A percentile compares a stretch with the other conserved stretches of the same genome.
These are phyloP conservation scores for Jordanella pulchra DNA, from an alignment of 2,797 vertebrate genomes.

Conservation along the genomic window DNA sequence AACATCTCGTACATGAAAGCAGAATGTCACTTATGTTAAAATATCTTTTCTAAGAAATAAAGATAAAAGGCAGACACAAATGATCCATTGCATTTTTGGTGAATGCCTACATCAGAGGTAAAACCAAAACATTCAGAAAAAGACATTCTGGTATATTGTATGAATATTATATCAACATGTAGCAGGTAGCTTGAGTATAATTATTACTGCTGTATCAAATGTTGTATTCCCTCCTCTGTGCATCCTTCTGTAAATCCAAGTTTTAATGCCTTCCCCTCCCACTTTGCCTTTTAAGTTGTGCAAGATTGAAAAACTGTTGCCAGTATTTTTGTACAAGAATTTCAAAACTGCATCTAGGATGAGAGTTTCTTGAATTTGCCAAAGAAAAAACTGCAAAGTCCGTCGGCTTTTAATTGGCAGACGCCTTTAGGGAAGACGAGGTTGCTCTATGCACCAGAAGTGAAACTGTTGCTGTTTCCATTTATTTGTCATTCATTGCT, in stretches of 20 bases:
- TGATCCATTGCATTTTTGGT: constrained; percentile 55
- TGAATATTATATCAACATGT: constrained; percentile 71
- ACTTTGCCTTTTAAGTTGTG: constrained; percentile 63
- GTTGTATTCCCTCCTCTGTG: constrained; percentile 53
- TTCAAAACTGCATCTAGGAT: constrained; percentile 63
- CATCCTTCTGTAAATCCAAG: constrained; percentile 61
- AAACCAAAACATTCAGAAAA: constrained; percentile 41
- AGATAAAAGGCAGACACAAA: constrained; percentile 17
- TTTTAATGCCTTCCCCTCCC: constrained; percentile 67
- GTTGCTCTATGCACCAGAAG: constrained; percentile 71
- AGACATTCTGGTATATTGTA: constrained; percentile 62
- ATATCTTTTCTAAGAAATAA: constrained; percentile 46
- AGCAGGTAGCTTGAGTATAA: constrained; percentile 74
- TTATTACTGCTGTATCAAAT: constrained; percentile 69
- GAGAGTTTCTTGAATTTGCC: constrained; percentile 82
- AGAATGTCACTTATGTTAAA: constrained; percentile 54
- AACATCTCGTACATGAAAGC: constrained; percentile 50
- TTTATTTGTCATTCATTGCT: constrained; percentile 67
- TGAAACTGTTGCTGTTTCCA: constrained; percentile 70
- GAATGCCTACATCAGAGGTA: constrained; percentile 46
- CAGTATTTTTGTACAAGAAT: constrained; percentile 84
- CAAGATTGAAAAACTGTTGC: constrained; percentile 60
- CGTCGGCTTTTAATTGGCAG: constrained; percentile 58
- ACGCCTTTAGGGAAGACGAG: constrained; percentile 63
- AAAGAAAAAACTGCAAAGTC: constrained; percentile 81